A percentile compares a stretch with the other conserved stretches of the same genome.
Evolutionary conservation across 1,140 invertebrate species (phyloP).

Genomic region (Lamellibrachia luymesi): DNA sequence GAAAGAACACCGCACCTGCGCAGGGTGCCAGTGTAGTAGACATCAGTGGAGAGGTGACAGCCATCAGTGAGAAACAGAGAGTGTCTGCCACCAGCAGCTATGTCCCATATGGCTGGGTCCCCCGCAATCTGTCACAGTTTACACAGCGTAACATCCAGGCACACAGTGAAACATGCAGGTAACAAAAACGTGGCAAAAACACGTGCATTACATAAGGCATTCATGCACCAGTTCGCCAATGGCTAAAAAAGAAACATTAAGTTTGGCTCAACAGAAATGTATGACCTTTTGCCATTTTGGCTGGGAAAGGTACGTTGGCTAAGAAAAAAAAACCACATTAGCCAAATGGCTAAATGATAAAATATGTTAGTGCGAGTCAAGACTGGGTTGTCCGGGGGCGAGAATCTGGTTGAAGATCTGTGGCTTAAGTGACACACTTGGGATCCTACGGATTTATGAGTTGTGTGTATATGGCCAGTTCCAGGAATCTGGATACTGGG

Average conservation of each 20-base stretch:
- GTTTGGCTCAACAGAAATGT: no score
- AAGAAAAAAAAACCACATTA: no score
- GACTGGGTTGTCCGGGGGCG: neutral
- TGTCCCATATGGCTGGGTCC: constrained; percentile 47
- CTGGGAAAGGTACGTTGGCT: no score
- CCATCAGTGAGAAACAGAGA: constrained; percentile 65
- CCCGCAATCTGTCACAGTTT: constrained; percentile 47
- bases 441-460: neutral
- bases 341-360: no score
- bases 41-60: constrained; percentile 40
- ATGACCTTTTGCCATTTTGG: no score
- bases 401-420: neutral
- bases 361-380: no score
- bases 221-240: no score
- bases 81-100: constrained; percentile 51
- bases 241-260: no score
- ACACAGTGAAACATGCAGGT: neutral
- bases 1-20: constrained; percentile 39
- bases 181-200: neutral
- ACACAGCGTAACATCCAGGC: neutral
- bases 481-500: no score
- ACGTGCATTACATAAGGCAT: neutral
- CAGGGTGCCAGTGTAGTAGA: constrained; percentile 54
- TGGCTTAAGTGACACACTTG: neutral
- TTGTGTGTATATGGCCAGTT: neutral